Evolutionary conservation across 2,888 invertebrate genomes (phyloP), one percentile per base, ranked within the genome.

Genomic region (Heterodera filipjevi): DNA sequence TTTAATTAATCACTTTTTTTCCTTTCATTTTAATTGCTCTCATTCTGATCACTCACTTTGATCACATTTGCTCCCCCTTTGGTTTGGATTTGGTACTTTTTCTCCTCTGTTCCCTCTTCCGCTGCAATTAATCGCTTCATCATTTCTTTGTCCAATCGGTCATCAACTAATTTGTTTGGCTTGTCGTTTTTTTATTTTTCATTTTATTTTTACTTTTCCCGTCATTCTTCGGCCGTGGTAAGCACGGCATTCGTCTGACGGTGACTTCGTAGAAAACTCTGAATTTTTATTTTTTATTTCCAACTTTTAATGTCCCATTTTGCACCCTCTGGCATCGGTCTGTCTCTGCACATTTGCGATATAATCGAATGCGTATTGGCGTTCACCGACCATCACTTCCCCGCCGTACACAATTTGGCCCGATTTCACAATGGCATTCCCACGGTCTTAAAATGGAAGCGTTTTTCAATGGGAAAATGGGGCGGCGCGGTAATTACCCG

Each of bases 301-400:
- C 33, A 22, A 53, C 6, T 35, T 74, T 27, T 35, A n/a, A 66
- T 8, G 6, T 74, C 19, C 64, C 49, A 27, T 44, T 80, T 66
- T 79, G n/a, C 77, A 66, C 81, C 86, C 86, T 66, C 86, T 82
- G 1, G 64, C 80, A 35, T 82, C 73, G 30, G 77, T 81, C 32
- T 80, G 81, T 80, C 87, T 87, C 27, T 82, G 81, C 33, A 88
- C 77, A 70, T 86, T 85, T 46, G 82, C 83, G 68, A 88, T 86
- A 80, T 88, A 88, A 79, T 88, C 88, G 79, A 88, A 88, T 0
- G 87, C 87, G 71, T 83, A 86, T 78, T 85, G 86, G 12, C 81
- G 81, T 12, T 83, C 82, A 66, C 81, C 80, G 46, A 79, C 85
- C 66, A 64, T 16, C 66, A 83, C 78, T 68, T 83, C 83, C 2